phyloP scores from a whole-genome alignment of 2,888 invertebrate genomes.

The Clivina fossor region DNA sequence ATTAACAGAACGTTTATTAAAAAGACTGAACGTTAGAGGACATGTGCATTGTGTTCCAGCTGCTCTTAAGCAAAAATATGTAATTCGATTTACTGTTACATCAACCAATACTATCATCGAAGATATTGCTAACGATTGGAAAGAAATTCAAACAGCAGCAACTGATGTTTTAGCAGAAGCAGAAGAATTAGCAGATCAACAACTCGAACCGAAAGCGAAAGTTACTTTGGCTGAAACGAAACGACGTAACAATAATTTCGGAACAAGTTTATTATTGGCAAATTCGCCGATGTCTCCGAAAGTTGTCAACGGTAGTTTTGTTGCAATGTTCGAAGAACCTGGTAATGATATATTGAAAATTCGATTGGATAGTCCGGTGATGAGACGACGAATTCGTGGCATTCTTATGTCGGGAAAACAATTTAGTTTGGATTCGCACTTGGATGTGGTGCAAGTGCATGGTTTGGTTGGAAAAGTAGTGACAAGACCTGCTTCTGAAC shows the following conservation, averaged over 20 bases:
- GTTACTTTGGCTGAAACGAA: constrained; percentile 83
- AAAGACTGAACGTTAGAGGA: constrained; percentile 83
- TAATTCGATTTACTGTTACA: constrained; percentile 92
- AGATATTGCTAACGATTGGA: constrained; percentile 84
- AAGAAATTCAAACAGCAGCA: constrained; percentile 75
- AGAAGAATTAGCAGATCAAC: constrained; percentile 56
- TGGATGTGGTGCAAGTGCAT: constrained; percentile 87
- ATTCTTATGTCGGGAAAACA: constrained; percentile 90
- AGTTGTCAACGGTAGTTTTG: constrained; percentile 92
- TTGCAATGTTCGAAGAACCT: constrained; percentile 83
- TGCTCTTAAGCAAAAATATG: constrained; percentile 84
- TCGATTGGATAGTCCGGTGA: constrained; percentile 58
- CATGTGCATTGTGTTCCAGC: constrained; percentile 94
- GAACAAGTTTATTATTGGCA: constrained; percentile 87
- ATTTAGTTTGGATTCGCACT: constrained; percentile 86
- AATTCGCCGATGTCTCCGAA: constrained; percentile 97
- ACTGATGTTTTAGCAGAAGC: constrained; percentile 68
- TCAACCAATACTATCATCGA: constrained; percentile 81
- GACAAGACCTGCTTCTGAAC: constrained; percentile 42
- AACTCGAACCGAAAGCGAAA: constrained; percentile 60
- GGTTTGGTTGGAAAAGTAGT: constrained; percentile 60
- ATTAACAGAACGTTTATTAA: constrained; percentile 84
- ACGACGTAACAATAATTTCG: constrained; percentile 83
- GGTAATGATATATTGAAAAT: too few species aligned
- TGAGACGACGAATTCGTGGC: constrained; percentile 82